These are phyloP conservation scores for Cordilura impudica DNA, from an alignment of 2,888 invertebrate genomes.

Conservation along the genomic window DNA sequence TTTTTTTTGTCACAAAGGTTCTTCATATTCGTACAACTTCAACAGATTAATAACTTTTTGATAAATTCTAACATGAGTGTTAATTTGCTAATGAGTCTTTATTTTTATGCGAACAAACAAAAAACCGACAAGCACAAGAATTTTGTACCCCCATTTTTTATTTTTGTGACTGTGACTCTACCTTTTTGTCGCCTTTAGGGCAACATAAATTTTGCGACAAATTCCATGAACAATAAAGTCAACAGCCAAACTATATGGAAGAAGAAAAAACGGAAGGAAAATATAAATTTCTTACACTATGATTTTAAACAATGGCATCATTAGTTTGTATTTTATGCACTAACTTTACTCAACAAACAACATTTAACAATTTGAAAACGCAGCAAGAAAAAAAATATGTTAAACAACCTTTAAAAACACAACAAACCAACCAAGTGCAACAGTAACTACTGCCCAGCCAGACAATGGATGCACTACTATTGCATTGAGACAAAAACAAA, in stretches of 20 bases:
- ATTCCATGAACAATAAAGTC: constrained; percentile 52
- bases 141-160: constrained; percentile 20
- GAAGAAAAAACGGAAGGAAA: constrained; percentile 15
- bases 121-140: constrained; percentile 22
- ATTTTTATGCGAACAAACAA: background rate
- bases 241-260: too few relatives aligned
- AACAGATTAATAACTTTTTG: background rate
- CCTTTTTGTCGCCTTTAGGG: constrained; percentile 48
- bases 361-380: constrained; percentile 42
- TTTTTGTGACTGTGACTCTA: constrained; percentile 15
- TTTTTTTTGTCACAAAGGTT: too few relatives aligned
- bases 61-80: constrained; percentile 56
- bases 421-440: constrained; percentile 52
- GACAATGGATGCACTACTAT: constrained; percentile 30
- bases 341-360: constrained; percentile 40
- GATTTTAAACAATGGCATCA: constrained; percentile 62
- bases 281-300: constrained; percentile 54
- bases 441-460: constrained; percentile 19
- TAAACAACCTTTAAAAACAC: constrained; percentile 41
- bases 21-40: too few relatives aligned
- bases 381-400: constrained; percentile 55
- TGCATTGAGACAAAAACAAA: background rate
- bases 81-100: constrained; percentile 58
- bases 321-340: constrained; percentile 61
- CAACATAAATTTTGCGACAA: constrained; percentile 60